These are phyloP conservation scores for Empidonax alnorum DNA, from an alignment of 2,113 vertebrate genomes.

Conservation along the genomic window DNA sequence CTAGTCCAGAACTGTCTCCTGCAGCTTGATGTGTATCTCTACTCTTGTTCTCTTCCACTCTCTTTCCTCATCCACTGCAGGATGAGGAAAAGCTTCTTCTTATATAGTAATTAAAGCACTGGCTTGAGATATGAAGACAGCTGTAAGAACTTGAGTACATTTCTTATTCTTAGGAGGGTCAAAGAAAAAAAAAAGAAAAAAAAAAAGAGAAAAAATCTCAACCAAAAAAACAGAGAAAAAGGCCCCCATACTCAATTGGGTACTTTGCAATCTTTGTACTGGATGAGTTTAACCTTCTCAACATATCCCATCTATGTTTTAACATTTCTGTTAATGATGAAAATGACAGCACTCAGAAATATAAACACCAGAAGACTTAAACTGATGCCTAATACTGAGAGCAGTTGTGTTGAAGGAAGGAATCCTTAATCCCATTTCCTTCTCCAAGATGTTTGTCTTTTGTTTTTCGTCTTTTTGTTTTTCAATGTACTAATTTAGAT, in stretches of 20 bases:
- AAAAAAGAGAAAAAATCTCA: not conserved
- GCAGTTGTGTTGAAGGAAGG: not conserved
- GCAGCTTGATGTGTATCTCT: not conserved
- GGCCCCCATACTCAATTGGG: fast-evolving
- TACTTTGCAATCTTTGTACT: not conserved
- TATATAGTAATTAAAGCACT: not conserved
- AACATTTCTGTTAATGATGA: not conserved
- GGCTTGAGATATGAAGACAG: not conserved
- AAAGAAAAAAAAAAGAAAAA: not conserved
- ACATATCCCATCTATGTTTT: not conserved
- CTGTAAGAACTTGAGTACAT: not conserved
- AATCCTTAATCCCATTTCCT: not conserved
- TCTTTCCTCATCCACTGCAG: not conserved
- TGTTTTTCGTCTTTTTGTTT: not conserved
- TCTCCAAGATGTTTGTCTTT: not conserved
- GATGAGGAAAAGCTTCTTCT: not conserved
- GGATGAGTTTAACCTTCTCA: not conserved
- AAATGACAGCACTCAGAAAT: not conserved
- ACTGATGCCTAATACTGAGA: not conserved
- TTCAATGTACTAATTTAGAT: not conserved
- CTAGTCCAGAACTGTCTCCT: not conserved
- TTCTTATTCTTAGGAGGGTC: not conserved
- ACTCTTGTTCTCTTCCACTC: not conserved
- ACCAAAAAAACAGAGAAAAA: not conserved
- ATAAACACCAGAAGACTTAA: not conserved